Conservation (phyloP, 2,888 invertebrate genomes). For the Melikaiella ostensackeni region DNA sequence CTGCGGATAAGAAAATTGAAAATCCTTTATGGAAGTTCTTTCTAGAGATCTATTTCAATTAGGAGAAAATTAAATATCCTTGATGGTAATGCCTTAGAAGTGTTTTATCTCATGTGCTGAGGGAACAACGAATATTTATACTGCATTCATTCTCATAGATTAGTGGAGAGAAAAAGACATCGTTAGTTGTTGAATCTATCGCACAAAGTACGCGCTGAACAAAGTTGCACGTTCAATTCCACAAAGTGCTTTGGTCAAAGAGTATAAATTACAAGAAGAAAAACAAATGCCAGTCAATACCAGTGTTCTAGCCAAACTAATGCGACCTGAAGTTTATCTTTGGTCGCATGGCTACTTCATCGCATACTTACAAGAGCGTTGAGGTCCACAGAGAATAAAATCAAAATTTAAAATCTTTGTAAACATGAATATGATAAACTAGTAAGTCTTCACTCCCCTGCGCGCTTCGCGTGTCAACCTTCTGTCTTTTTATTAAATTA, state of each 20-base stretch:
- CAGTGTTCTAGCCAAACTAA: not conserved
- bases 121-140: not conserved
- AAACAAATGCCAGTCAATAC: conserved; percentile 5
- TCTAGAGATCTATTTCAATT: not conserved
- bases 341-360: not conserved
- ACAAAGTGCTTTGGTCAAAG: conserved; percentile 17
- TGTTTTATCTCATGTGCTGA: not conserved
- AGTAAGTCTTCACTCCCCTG: too few relatives aligned
- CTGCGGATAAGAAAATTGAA: not conserved
- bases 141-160: not conserved
- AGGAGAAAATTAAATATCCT: not conserved
- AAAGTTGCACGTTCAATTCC: conserved; percentile 12
- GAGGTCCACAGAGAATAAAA: not conserved
- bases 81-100: not conserved
- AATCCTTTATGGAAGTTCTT: not conserved
- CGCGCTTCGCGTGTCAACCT: too few relatives aligned
- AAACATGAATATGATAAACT: not conserved
- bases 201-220: not conserved
- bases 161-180: not conserved
- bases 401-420: not conserved
- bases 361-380: not conserved
- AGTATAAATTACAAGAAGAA: not conserved
- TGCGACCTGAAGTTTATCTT: not conserved
- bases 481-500: too few relatives aligned
- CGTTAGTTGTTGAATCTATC: not conserved